phyloP scores from a whole-genome alignment of 23 tunicate species.

The Clavelina lepadiformis region DNA sequence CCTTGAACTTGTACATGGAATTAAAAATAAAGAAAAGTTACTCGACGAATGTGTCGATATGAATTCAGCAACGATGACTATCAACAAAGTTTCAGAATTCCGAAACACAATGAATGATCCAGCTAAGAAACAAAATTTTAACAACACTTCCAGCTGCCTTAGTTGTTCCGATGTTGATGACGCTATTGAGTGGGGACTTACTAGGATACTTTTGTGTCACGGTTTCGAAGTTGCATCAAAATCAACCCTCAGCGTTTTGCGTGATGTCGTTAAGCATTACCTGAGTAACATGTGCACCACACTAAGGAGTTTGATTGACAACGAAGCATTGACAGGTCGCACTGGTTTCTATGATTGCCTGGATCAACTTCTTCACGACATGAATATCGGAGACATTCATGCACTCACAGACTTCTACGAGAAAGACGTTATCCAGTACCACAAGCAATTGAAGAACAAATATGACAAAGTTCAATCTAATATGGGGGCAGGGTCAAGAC shows the following conservation, averaged over 20 bases:
- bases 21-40: no score
- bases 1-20: no score
- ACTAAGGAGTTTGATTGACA: not conserved
- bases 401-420: constrained; percentile 3
- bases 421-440: constrained; percentile 2
- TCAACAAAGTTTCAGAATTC: no score
- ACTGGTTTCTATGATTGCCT: constrained; percentile 29
- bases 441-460: not conserved
- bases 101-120: no score
- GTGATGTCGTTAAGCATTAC: constrained; percentile 9
- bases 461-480: constrained; percentile 11
- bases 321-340: constrained; percentile 20
- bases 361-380: constrained; percentile 25
- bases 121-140: no score
- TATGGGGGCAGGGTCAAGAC: no score
- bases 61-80: no score
- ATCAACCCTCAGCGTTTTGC: not conserved
- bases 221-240: constrained; percentile 5
- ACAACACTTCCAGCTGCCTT: no score
- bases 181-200: no score
- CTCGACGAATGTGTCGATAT: no score
- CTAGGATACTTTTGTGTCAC: no score
- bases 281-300: constrained; percentile 4
- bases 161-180: no score
- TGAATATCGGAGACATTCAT: constrained; percentile 3